Base-by-base conservation (phyloP, 2,888 invertebrate species). In the Chrysodeixis includens region DNA sequence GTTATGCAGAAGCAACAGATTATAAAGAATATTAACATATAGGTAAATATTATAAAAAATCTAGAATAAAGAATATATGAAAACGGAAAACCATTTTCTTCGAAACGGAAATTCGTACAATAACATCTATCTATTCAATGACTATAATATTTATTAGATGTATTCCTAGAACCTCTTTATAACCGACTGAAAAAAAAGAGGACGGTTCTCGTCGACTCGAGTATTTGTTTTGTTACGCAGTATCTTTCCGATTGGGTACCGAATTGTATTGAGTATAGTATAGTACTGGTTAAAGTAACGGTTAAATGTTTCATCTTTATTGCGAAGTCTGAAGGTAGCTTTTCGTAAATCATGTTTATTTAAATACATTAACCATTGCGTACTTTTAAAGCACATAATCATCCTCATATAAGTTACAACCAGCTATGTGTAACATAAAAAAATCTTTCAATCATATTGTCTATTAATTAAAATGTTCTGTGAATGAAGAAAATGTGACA, bases 1-100 rank as follows among this genome's bases (percentile, higher is more conserved):
- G 68, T 62, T 40, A 7, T 40, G 40, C 60, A 62, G 73, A 66
- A 35, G 73, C 66, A 62, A 58, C 56, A 63, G 56, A 69, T 63
- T 65, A 66, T 76, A 59, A 71, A 56, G 66, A 51, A 35, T 1
- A 12, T 2, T 35, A 14, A 40, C 3, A 40, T 7, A 46, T 18
- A 49, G 10, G 46, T 49, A 1, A 40, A 1, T 40, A 35, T 26
- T 26, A 6, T 4, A 26, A 2, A 26, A 26, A 26, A 26, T 26
- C 6, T 26, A 26, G 6, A 4, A 14, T 4, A 14, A 35, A 14
- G 4, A 4, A 4, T 35, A 12, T 35, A 2, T 2, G 35, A 35
- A 12, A n/a, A 35, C 1, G 10, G 12, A 35, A 10, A 12, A 10
- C 2, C 10, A 12, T 1, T 30, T 30, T 35, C 10, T 35, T 12